Base-by-base conservation (phyloP, 2,888 invertebrate genomes). In the Rhamphomyia laevipes region DNA sequence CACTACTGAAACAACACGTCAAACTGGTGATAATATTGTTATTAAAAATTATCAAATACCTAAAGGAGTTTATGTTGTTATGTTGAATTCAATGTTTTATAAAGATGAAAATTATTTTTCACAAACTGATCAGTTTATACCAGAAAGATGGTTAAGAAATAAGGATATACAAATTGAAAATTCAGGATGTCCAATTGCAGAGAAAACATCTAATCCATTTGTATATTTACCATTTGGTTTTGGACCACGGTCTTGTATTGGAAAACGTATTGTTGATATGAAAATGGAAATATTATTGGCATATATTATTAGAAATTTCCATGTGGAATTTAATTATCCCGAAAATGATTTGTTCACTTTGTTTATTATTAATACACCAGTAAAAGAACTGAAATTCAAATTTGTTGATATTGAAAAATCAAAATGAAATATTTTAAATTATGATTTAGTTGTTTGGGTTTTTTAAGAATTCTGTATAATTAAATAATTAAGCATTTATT, bases 191-290 rank as follows among this genome's bases (percentile, higher is more conserved):
- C 47, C 58, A 4, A 55, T 57, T 13, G 59, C 56, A 1, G 57
- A 58, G 16, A 45, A 49, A 11, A 47, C 37, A n/a, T 51, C 52
- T 12, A 61, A 61, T 54, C 62, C 63, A 1, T 66, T 65, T 52
- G 50, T 59, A 4, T 64, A 60, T 53, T 15, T 64, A 23, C 65
- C 65, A 0, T 66, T 65, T 42, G 65, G 66, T 1, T 64, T 64
- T 46, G 66, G 66, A 0, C 60, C 65, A 3, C 57, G 84, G 49
- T 75, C 77, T 53, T 85, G 84, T 59, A 76, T 83, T 50, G 86
- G 86, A 6, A 74, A 80, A 60, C 72, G 86, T 59, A 79, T 87
- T 56, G 85, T 86, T 0, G 82, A 84, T 59, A 68, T 86, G 57
- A 84, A 84, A 63, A 73, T 84, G 53, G 78, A 79, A 62, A 68